Evolutionary conservation across 2,888 invertebrate genomes (phyloP).

Genomic region (Meandrusa payeni): DNA sequence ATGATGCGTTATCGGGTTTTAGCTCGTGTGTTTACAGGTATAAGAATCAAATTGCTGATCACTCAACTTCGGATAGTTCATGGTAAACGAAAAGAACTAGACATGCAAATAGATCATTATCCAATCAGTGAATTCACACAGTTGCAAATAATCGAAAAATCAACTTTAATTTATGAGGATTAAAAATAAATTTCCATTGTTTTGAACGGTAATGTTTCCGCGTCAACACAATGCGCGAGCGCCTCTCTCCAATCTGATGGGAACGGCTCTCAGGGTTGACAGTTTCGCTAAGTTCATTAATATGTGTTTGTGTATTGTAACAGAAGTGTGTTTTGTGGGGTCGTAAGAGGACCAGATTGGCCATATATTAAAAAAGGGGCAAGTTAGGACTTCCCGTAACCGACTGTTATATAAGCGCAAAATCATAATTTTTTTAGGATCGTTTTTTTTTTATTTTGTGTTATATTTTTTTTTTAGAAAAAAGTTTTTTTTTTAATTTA

Average conservation of each 20-base stretch:
- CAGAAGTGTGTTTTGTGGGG: too few species aligned
- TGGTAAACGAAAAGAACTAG: slow-evolving; percentile 12
- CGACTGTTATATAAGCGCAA: too few species aligned
- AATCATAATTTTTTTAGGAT: too few species aligned
- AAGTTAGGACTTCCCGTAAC: too few species aligned
- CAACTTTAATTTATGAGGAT: slow-evolving; percentile 1
- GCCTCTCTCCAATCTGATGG: slow-evolving; percentile 58
- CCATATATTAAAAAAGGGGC: too few species aligned
- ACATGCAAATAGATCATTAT: slow-evolving; percentile 25
- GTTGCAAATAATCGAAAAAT: background rate
- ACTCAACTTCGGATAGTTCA: slow-evolving; percentile 14
- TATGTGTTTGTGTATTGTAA: too few species aligned
- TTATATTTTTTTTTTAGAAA: too few species aligned
- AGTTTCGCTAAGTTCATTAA: too few species aligned
- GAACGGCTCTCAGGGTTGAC: slow-evolving; percentile 53
- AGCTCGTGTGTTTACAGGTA: slow-evolving; percentile 21
- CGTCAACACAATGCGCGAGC: slow-evolving; percentile 57
- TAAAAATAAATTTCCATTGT: slow-evolving; percentile 16
- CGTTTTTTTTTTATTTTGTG: too few species aligned
- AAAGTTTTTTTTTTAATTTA: too few species aligned
- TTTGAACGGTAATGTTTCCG: slow-evolving; percentile 44
- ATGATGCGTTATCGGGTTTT: slow-evolving; percentile 25
- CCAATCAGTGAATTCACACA: slow-evolving; percentile 20
- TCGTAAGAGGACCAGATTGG: too few species aligned
- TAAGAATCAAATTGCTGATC: slow-evolving; percentile 34